These are phyloP conservation scores for Lepisosteus osseus DNA, from an alignment of 2,113 vertebrate genomes.

Conservation along the genomic window DNA sequence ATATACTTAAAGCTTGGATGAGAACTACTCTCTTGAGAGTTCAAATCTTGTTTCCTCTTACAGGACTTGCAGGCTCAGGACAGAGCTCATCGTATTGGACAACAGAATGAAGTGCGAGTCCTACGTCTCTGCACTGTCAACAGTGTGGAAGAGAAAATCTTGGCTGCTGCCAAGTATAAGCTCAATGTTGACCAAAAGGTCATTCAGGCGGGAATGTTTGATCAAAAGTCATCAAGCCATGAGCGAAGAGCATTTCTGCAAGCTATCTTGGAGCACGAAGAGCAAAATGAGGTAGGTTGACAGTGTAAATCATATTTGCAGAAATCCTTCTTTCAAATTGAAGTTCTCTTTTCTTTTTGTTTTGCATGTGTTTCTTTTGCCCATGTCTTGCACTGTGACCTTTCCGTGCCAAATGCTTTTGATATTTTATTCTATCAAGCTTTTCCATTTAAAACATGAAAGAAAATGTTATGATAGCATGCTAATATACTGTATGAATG, in stretches of 20 bases:
- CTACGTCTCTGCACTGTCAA: conserved; percentile 83
- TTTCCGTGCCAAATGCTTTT: too few relatives aligned
- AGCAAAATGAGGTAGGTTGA: conserved; percentile 80
- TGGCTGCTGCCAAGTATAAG: conserved; percentile 84
- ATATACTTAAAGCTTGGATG: too few relatives aligned
- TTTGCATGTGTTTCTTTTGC: too few relatives aligned
- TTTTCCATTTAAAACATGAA: neutral
- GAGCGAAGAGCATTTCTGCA: conserved; percentile 82
- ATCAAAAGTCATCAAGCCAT: conserved; percentile 86
- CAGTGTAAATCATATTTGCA: neutral
- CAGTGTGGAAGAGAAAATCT: conserved; percentile 87
- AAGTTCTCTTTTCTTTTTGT: too few relatives aligned
- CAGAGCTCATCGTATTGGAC: conserved; percentile 81
- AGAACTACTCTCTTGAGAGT: neutral
- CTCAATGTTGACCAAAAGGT: conserved; percentile 88
- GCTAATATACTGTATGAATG: too few relatives aligned
- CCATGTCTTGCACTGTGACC: too few relatives aligned
- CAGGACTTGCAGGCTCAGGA: conserved; percentile 87
- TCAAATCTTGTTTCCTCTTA: conserved; percentile 8
- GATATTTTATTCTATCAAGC: too few relatives aligned
- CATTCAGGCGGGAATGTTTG: conserved; percentile 88
- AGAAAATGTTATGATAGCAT: neutral
- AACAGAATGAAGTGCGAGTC: conserved; percentile 85
- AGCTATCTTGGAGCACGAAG: conserved; percentile 83
- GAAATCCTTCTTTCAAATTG: too few relatives aligned